Conservation (phyloP, 2,888 invertebrate species). For the Metallyticus violacea region DNA sequence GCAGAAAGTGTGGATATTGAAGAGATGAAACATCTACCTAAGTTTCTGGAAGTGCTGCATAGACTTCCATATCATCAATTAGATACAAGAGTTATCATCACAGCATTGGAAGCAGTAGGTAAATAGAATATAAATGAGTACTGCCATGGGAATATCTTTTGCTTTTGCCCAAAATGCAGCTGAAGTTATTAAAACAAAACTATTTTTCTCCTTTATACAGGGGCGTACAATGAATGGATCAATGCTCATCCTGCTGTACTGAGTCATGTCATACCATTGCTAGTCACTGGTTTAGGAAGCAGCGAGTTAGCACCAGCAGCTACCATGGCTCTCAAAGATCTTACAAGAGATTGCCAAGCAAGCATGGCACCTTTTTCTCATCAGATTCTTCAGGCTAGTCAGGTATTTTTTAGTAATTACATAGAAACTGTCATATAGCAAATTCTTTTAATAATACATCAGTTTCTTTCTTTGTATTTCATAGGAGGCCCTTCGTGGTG, state of each 20-base stretch:
- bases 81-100: constrained; percentile 62
- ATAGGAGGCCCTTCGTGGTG: constrained; percentile 53
- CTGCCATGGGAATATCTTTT: no score
- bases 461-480: no score
- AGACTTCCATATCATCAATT: constrained; percentile 61
- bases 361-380: constrained; percentile 73
- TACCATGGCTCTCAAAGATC: constrained; percentile 84
- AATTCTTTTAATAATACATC: no score
- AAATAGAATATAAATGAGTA: no score
- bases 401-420: no score
- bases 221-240: constrained; percentile 85
- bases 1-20: constrained; percentile 60
- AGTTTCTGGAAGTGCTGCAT: constrained; percentile 59
- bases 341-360: constrained; percentile 75
- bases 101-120: constrained; percentile 76
- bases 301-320: constrained; percentile 71
- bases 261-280: constrained; percentile 63
- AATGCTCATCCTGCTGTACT: constrained; percentile 66
- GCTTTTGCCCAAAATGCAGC: no score
- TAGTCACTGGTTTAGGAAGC: constrained; percentile 62
- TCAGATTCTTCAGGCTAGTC: constrained; percentile 70
- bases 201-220: no score
- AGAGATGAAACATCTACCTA: constrained; percentile 56
- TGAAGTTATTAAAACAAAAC: no score
- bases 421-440: no score